Base-by-base conservation (phyloP, 1,140 invertebrate species). In the Sitodiplosis mosellana region DNA sequence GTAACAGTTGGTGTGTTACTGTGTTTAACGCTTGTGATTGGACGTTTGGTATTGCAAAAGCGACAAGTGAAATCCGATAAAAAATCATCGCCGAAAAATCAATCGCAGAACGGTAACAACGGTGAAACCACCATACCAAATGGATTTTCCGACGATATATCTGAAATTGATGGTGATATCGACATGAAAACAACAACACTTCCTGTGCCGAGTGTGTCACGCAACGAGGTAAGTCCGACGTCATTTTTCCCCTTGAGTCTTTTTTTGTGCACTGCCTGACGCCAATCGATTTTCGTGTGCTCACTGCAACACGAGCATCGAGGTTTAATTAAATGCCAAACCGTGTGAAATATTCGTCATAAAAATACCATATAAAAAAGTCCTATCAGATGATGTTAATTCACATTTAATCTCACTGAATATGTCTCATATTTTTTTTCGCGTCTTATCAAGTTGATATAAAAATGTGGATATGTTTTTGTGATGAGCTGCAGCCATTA, bases 111-210 rank as follows among this genome's bases (percentile, higher is more conserved):
- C 45, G 68, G 67, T 22, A 69, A 70, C 51, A 56, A 63, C 45
- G 68, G 67, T 22, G 65, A 68, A 51, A 76, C 79, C 45, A 65
- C 78, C 33, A 65, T 81, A 22, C 72, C 78, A 2, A 77, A 81
- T 47, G 79, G 79, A 45, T 83, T 81, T 54, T 71, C 67, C 42
- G 79, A 81, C 53, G 76, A 80, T 54, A 76, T 80, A 55, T 78
- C 75, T 36, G 79, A 81, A 56, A 75, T 81, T 45, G 79, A 82
- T 55, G 78, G 76, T 4, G 79, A 81, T 56, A 77, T 80, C 49
- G 77, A 80, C 61, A 66, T 81, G 22, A 27, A 3, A 27, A 72
- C 73, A n/a, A 72, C 71, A 17, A 68, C 74, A 7, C 60, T 73
- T 33, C 68, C 72, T 33, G 64, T 74, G 37, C 66, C 70, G 37